Evolutionary conservation across 2,113 vertebrate species (phyloP).

Genomic region (Solea solea): DNA sequence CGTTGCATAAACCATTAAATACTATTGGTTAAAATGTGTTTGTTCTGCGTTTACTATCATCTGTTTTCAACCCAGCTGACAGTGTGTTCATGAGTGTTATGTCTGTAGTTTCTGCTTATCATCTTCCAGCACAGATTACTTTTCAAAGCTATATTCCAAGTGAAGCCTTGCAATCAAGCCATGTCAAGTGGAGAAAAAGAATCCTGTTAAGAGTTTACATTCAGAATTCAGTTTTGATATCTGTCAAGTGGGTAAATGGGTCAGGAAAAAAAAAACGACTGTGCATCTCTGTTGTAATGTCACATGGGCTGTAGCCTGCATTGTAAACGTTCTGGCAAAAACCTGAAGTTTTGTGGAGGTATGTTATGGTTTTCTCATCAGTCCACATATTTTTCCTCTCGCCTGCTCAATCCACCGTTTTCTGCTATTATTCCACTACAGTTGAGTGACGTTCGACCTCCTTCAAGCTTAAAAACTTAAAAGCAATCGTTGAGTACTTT

Average conservation of each 20-base stretch:
- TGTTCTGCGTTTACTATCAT: conserved; percentile 21
- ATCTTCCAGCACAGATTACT: neutral
- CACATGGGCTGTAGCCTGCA: neutral
- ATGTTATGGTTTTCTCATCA: too few relatives aligned
- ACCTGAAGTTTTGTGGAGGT: too few relatives aligned
- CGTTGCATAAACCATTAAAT: conserved; percentile 86
- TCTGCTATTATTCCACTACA: too few relatives aligned
- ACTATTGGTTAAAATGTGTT: conserved; percentile 81
- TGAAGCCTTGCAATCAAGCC: neutral
- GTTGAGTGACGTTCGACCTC: too few relatives aligned
- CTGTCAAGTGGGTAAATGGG: neutral
- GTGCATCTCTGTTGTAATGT: neutral
- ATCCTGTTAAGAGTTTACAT: neutral
- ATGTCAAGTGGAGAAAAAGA: neutral
- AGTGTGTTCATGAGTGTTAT: neutral
- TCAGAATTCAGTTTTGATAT: neutral
- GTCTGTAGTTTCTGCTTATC: neutral
- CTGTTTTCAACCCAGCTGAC: neutral
- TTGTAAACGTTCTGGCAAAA: neutral
- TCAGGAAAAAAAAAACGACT: neutral
- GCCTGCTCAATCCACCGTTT: too few relatives aligned
- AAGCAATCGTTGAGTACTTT: too few relatives aligned
- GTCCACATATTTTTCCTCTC: too few relatives aligned
- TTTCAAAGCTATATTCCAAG: neutral
- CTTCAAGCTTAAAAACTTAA: too few relatives aligned